Evolutionary conservation across 2,797 vertebrate genomes (phyloP).

Genomic region (Lacerta agilis): DNA sequence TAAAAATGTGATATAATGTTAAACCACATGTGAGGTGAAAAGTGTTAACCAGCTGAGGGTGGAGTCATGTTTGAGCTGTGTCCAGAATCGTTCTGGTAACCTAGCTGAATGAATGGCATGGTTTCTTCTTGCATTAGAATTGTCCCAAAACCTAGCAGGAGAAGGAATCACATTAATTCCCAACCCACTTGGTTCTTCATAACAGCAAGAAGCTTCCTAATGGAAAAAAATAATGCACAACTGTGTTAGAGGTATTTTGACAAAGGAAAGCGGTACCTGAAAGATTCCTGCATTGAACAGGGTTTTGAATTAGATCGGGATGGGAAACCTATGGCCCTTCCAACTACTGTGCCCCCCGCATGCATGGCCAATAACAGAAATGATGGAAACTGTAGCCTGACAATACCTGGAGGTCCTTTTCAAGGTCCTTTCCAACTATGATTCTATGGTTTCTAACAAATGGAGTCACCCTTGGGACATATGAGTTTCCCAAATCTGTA

Average conservation of each 20-base stretch:
- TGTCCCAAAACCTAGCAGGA: not conserved
- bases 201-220: not conserved
- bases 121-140: not conserved
- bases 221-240: not conserved
- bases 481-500: not conserved
- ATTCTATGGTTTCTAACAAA: not conserved
- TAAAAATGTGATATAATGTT: not conserved
- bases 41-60: too few species aligned
- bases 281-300: not conserved
- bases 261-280: not conserved
- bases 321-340: not conserved
- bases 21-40: not conserved
- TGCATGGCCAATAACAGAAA: not conserved
- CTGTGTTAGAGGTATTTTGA: not conserved
- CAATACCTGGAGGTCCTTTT: not conserved
- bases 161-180: not conserved
- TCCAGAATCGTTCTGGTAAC: not conserved
- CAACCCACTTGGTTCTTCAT: not conserved
- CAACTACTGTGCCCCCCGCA: too few species aligned
- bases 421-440: not conserved
- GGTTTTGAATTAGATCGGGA: not conserved
- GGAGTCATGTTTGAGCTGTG: not conserved
- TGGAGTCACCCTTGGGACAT: not conserved
- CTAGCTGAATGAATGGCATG: not conserved
- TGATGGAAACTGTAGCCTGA: not conserved